Conservation (phyloP, 2,888 invertebrate species). For the Lasius platythorax region DNA sequence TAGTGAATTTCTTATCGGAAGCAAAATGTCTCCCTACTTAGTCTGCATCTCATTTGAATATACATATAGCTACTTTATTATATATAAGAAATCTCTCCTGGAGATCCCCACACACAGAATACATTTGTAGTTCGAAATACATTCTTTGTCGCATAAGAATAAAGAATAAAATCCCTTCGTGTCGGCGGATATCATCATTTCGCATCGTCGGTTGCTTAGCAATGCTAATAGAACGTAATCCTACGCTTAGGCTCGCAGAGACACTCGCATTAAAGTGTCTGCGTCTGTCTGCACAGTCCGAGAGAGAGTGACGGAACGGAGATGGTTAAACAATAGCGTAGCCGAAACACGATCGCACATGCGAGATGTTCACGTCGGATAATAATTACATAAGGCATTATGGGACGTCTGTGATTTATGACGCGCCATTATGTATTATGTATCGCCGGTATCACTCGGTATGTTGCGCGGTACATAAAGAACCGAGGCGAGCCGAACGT, state of each 20-base stretch:
- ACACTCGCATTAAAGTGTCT: constrained; percentile 29
- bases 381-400: constrained; percentile 56
- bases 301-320: background rate
- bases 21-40: background rate
- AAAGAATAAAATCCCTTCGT: background rate
- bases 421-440: constrained; percentile 39
- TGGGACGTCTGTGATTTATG: constrained; percentile 40
- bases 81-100: background rate
- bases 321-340: constrained; percentile 46
- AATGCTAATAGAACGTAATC: constrained; percentile 49
- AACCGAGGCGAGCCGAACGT: constrained; percentile 36
- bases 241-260: constrained; percentile 1
- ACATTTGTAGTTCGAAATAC: background rate
- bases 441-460: constrained; percentile 20
- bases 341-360: constrained; percentile 19
- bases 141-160: background rate
- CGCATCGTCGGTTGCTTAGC: constrained; percentile 24
- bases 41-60: background rate
- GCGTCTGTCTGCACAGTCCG: background rate
- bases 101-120: background rate
- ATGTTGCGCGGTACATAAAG: constrained; percentile 29
- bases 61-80: background rate
- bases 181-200: background rate
- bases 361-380: constrained; percentile 26
- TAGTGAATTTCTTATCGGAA: background rate